Evolutionary conservation across 2,888 invertebrate species (phyloP), one percentile per base, ranked within the genome.

Genomic region (Amaurobius ferox): DNA sequence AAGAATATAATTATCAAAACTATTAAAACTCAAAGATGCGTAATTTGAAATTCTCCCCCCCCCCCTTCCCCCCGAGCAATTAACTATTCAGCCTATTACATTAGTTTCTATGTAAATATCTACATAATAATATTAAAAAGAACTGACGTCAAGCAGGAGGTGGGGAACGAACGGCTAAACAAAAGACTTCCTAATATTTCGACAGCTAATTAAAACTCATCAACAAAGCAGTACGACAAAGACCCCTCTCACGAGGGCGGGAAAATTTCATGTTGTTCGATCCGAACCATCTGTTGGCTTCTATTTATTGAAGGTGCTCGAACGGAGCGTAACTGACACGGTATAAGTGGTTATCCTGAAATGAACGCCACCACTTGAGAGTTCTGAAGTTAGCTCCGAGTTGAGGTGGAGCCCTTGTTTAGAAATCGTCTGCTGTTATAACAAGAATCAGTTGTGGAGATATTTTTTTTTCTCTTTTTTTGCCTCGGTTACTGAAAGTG

Each of bases 121-220:
- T 16, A 16, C 44, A n/a, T 9, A 44, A 16, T 11, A 35, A 35
- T 35, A 35, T 7, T 9, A 44, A 11, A 44, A 44, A 44, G 6
- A 44, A 11, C 9, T 44, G 44, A 44, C 44, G 44, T 44, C 44
- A 44, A 44, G 16, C 44, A 44, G 44, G 64, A 11, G 30, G 30
- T n/a, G n/a, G n/a, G n/a, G n/a, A n/a, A n/a, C n/a, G 64, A 19
- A 30, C 64, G 11, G 30, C 29, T 64, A n/a, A 64, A 64, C 13
- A 28, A 64, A 64, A 64, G 30, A 28, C 30, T 64, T 64, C 29
- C n/a, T 13, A 16, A 29, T 29, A 28, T 30, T 29, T 28, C 67
- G 23, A 11, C 32, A 23, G 16, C 35, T 67, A 67, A 67, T 67
- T 67, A 67, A 67, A 67, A 67, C 19, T 67, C 67, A 67, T 67